Conservation (phyloP, 2,888 invertebrate species). For the Diarsia brunnea region DNA sequence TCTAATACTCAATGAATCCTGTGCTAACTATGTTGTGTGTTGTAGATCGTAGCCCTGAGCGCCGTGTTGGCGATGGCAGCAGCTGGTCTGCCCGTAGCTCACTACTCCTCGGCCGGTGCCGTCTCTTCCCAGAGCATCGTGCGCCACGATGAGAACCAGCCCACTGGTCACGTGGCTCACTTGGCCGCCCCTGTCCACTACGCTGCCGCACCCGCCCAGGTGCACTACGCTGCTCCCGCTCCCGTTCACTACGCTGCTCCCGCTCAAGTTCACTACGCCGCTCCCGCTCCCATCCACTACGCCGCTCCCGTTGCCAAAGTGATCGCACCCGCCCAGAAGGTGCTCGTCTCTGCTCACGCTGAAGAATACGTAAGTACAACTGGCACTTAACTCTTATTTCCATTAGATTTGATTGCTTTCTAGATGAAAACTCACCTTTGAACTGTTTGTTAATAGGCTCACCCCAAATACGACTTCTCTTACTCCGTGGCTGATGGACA, state of each 20-base stretch:
- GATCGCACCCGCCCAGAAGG: slow-evolving; percentile 70
- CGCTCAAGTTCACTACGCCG: slow-evolving; percentile 71
- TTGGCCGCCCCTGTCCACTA: slow-evolving; percentile 67
- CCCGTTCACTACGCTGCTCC: slow-evolving; percentile 67
- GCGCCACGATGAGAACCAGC: slow-evolving; percentile 78
- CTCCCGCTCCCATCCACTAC: slow-evolving; percentile 69
- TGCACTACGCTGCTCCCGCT: slow-evolving; percentile 70
- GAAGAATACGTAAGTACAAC: slow-evolving; percentile 76
- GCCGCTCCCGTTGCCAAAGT: slow-evolving; percentile 75
- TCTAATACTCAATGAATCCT: background rate
- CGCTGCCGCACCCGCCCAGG: slow-evolving; percentile 59
- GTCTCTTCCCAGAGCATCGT: slow-evolving; percentile 87
- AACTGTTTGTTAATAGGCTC: slow-evolving; percentile 75
- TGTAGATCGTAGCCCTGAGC: slow-evolving; percentile 80
- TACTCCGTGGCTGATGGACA: slow-evolving; percentile 91
- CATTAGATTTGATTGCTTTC: accelerated
- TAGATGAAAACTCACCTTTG: background rate
- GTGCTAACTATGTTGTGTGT: slow-evolving; percentile 42
- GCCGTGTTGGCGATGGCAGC: slow-evolving; percentile 82
- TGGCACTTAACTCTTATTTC: background rate
- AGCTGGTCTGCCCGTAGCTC: slow-evolving; percentile 82
- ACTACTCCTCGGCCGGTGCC: slow-evolving; percentile 82
- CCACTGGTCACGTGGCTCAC: slow-evolving; percentile 66
- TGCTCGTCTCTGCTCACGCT: slow-evolving; percentile 72
- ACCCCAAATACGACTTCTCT: slow-evolving; percentile 90